Conservation (phyloP, 1,140 invertebrate species). For the Neodiprion virginianus region DNA sequence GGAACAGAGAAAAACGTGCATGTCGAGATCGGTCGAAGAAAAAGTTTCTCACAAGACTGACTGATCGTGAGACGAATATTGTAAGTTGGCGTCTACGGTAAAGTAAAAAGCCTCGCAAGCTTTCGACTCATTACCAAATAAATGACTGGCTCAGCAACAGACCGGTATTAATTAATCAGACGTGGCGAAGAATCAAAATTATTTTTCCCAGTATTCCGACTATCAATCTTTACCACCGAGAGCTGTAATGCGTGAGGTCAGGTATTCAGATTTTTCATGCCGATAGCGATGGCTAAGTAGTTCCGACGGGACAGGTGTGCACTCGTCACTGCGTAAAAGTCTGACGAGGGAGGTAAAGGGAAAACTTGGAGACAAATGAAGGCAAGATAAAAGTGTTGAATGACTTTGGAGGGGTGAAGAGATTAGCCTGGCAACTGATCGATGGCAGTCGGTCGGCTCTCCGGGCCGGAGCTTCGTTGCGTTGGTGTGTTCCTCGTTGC, state of each 20-base stretch:
- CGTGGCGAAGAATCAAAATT: too few relatives aligned
- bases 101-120: not conserved
- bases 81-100: not conserved
- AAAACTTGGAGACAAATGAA: not conserved
- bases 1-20: constrained; percentile 58
- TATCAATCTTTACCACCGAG: too few relatives aligned
- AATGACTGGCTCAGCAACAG: too few relatives aligned
- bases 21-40: not conserved
- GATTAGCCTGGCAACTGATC: constrained; percentile 21
- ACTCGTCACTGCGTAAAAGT: not conserved
- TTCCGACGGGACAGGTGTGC: too few relatives aligned
- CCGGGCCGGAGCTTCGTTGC: not conserved
- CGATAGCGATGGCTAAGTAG: too few relatives aligned
- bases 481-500: not conserved
- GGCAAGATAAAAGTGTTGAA: constrained; percentile 21
- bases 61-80: not conserved
- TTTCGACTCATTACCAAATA: too few relatives aligned
- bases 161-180: too few relatives aligned
- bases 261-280: too few relatives aligned
- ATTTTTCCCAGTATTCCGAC: too few relatives aligned
- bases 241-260: too few relatives aligned
- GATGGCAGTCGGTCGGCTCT: not conserved
- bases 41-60: not conserved
- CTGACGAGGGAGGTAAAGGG: constrained; percentile 14
- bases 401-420: constrained; percentile 27